Evolutionary conservation across 2,113 vertebrate genomes (phyloP), one percentile per base, ranked within the genome.

Genomic region (Notarius quadriscutis): DNA sequence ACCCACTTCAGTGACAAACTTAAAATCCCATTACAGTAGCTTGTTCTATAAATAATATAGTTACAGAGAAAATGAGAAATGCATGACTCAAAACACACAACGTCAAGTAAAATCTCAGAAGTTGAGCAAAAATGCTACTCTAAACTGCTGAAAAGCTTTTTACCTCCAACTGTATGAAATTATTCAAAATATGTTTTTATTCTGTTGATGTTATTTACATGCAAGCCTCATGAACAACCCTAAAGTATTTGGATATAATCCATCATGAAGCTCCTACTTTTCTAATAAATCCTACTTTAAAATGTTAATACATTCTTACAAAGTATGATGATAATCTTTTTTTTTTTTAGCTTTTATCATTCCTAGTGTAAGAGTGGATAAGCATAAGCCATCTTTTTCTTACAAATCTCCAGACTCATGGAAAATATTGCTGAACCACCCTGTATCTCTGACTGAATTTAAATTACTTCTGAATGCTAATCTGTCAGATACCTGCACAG

Each of bases 401-500:
- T 41, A 81, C 55, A 81, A 60, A 62, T 62, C 30, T 60, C 57
- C 78, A 55, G 6, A 81, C 55, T 81, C 78, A 81, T 81, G n/a
- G 18, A 81, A 81, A 81, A 60, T 60, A 81, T 58, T 7, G 17
- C 75, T 78, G 55, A 81, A 81, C 55, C 79, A 34, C 79, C 57
- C 12, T 81, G 57, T 81, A 81, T 60, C 57, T 81, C 79, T 62
- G 79, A 81, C 17, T 58, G 27, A 81, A 62, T 62, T 81, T 81
- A 62, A 62, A 81, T 62, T 62, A 62, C 57, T 60, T 81, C 79
- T 60, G 27, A 81, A 81, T 81, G 79, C 55, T 57, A 60, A 60
- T 81, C 79, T 60, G 55, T 62, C 79, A 81, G 79, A 81, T 81
- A 81, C 79, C 34, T 60, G 30, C 20, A 62, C 57, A 81, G 79